Base-by-base conservation (phyloP, 2,888 invertebrate species). In the Amblyjoppa fuscipennis region DNA sequence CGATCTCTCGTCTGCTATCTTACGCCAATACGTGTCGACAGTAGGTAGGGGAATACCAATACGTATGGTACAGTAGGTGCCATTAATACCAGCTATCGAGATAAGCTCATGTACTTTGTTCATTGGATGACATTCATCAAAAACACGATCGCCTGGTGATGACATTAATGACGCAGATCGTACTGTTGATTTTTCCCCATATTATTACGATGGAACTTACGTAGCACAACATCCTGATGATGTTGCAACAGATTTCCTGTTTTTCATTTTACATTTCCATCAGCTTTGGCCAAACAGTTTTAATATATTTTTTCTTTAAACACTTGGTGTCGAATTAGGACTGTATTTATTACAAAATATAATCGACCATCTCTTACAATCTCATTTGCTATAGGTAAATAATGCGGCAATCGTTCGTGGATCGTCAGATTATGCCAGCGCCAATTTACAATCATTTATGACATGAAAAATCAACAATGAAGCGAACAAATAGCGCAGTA, bases 1-100 rank as follows among this genome's bases (percentile, higher is more conserved):
- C n/a, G 6, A 7, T n/a, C 64, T 16, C 64, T 64, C 34, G n/a
- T 28, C 38, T 61, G 59, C 45, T 41, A 20, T 70, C 51, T 25
- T 41, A 41, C 11, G 11, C 41, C 41, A 41, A 41, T 11, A 9
- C 0, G 20, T 25, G 6, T 13, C 25, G 59, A 73, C 41, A 41
- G 73, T 25, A 59, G 56, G 7, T 28, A 41, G 53, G 61, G 61
- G 61, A 61, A 61, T 61, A 61, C 61, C 61, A 13, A 16, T 61
- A 11, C 7, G 56, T n/a, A 3, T 3, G 59, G 45, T 74, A 74
- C 41, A 61, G 74, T 25, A 61, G 59, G 9, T n/a, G 41, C 11
- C 59, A 61, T 45, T 59, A 16, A 59, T 61, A 41, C 59, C 73
- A 41, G 25, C 73, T 6, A 59, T 16, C 56, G 59, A 25, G 56